A percentile compares a stretch with the other conserved stretches of the same genome.
Evolutionary conservation across 2,113 vertebrate species (phyloP).

Genomic region (Anas platyrhynchos): DNA sequence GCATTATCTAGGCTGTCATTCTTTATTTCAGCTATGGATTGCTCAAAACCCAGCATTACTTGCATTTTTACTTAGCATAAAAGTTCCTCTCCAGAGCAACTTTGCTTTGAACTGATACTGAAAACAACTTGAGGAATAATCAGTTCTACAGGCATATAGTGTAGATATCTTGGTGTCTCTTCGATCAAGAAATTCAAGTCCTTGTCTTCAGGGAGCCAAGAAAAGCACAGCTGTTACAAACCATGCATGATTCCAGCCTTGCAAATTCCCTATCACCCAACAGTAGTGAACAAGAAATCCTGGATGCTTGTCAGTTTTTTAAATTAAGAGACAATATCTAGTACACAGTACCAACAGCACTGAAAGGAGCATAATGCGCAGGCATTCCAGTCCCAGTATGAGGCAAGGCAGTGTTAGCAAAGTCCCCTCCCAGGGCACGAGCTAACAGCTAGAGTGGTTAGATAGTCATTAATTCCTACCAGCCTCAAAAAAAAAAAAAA

Average conservation of each 20-base stretch:
- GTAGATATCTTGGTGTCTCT: background rate
- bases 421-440: background rate
- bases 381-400: background rate
- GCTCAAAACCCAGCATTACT: background rate
- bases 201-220: background rate
- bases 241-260: background rate
- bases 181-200: background rate
- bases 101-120: background rate
- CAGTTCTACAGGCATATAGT: background rate
- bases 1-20: conserved; percentile 49
- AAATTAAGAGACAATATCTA: background rate
- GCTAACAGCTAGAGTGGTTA: background rate
- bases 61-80: background rate
- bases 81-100: background rate
- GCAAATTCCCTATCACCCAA: background rate
- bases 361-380: background rate
- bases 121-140: background rate
- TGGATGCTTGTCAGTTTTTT: background rate
- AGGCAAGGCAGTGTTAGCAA: background rate
- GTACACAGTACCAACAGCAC: fast-evolving
- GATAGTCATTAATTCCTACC: background rate
- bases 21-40: background rate
- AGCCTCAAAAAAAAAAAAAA: background rate
- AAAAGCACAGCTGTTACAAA: background rate
- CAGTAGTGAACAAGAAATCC: background rate